Evolutionary conservation across 2,797 vertebrate genomes (phyloP), one percentile per base, ranked within the genome.

Genomic region (Euphonia xanthogaster): DNA sequence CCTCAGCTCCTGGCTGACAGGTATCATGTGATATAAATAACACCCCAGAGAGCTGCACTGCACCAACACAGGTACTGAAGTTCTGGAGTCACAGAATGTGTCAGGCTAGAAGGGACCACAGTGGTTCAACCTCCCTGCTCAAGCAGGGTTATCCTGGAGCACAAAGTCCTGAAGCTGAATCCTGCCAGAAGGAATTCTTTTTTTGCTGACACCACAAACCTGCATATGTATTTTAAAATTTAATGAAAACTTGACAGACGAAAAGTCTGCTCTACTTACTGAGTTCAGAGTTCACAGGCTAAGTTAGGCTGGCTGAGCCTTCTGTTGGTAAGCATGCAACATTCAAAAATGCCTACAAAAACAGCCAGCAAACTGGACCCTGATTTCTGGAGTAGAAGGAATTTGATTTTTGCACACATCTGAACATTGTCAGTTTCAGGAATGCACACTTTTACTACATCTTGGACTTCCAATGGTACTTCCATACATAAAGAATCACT

Each of bases 161-260:
- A 83, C 44, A 10, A 39, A 55, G 39, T 55, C 48, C 83, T 60
- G 33, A 60, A 80, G 39, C 21, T 62, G 74, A 83, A 84, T 62
- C 20, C 72, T 67, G 33, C 30, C 70, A 75, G 50, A 10, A 86
- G 33, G 86, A 92, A 79, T 57, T n/a, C 0, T 57, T 53, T 35
- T 79, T 66, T 82, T 90, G 89, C 79, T 91, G 88, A 96, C 85
- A 89, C 58, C 45, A 81, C 60, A 96, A 90, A 79, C 39, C 30
- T 55, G 31, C 22, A 14, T 58, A 76, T 21, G 33, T 45, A 40
- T 80, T 94, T 96, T 94, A 96, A 86, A 91, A 81, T 91, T 95
- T 96, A 94, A 97, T 90, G 88, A 92, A 74, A 94, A 61, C 22
- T 27, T 83, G 67, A 88, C 60, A 91, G 72, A 45, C 1, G 4